Percentiles rank a stretch among this genome's conserved stretches.
Conservation (phyloP, 1,140 invertebrate species). For the Solen grandis region DNA sequence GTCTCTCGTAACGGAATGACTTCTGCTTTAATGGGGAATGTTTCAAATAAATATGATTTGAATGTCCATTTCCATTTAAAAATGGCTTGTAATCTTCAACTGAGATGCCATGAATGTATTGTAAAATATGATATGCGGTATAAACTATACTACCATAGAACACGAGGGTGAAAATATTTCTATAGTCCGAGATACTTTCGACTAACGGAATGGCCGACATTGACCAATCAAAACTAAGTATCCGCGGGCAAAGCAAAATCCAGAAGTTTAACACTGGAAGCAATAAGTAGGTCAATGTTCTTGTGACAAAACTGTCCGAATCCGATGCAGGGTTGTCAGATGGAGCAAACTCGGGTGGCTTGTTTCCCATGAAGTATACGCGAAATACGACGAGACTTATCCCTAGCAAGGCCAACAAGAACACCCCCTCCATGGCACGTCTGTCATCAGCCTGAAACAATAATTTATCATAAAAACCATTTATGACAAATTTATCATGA, state of each 20-base stretch:
- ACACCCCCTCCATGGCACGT: slow-evolving; percentile 86
- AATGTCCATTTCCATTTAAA: slow-evolving; percentile 66
- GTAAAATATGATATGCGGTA: slow-evolving; percentile 53
- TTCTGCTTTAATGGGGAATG: slow-evolving; percentile 38
- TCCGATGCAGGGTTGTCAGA: slow-evolving; percentile 82
- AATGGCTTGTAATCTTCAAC: slow-evolving; percentile 4
- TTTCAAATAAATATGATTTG: slow-evolving; percentile 29
- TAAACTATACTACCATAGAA: slow-evolving; percentile 86
- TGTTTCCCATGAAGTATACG: slow-evolving; percentile 96
- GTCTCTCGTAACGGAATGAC: slow-evolving; percentile 11
- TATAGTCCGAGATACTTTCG: slow-evolving; percentile 88
- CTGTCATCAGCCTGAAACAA: slow-evolving; percentile 83
- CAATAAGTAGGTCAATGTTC: slow-evolving; percentile 94
- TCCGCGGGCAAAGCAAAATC: slow-evolving; percentile 92
- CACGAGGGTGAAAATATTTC: slow-evolving; percentile 91
- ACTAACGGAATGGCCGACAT: slow-evolving; percentile 98
- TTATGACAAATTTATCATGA: too few species aligned
- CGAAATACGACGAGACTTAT: slow-evolving; percentile 87
- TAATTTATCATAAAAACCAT: too few species aligned
- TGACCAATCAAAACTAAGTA: slow-evolving; percentile 98
- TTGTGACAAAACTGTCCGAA: slow-evolving; percentile 88
- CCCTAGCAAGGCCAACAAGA: slow-evolving; percentile 88
- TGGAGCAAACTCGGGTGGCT: slow-evolving; percentile 96
- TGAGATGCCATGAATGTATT: slow-evolving; percentile 15
- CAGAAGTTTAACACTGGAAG: slow-evolving; percentile 94